Base-by-base conservation (phyloP, 2,797 vertebrate genomes). In the Clarias platycephalus region DNA sequence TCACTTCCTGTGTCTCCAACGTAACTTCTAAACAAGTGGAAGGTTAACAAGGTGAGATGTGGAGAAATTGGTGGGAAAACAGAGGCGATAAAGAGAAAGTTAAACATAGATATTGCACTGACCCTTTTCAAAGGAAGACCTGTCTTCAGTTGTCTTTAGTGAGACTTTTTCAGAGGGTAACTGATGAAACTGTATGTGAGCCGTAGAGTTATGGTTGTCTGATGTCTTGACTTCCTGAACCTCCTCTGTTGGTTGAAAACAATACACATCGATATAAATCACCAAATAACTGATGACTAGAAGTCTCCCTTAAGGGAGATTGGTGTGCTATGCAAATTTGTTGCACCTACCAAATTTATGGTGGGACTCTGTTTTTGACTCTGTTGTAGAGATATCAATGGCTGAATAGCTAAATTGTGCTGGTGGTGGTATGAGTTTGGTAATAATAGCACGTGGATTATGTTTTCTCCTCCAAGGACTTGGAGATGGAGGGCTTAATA, bases 361-460 rank as follows among this genome's bases (percentile, higher is more conserved):
- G 31, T 53, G 44, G 28, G 22, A 83, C 16, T 83, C 40, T 20
- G 31, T 67, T 20, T 34, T 80, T 80, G 20, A 7, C 7, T 74
- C 81, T 71, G 68, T 20, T 74, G 67, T 16, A 20, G n/a, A n/a
- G 5, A 60, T 68, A 58, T 89, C 85, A 80, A 84, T 10, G 57
- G 81, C 15, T 67, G 85, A 81, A 44, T 91, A 83, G 0, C 72
- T 87, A 1, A 80, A 82, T 5, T 90, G 88, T 0, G 63, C 89
- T 26, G 82, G 1, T 4, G 85, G 55, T 57, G 85, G 67, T 80
- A 80, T 83, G 16, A 78, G 55, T 44, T 83, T 83, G 44, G 37
- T 86, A 44, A 75, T 60, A 75, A 63, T 24, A 44, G 82, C 34
- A 26, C 37, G 72, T 34, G 72, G 34, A 53, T 66, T 81, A 40